These are phyloP conservation scores for Leptodactylus fallax DNA, from an alignment of 2,797 vertebrate species.

Conservation along the genomic window DNA sequence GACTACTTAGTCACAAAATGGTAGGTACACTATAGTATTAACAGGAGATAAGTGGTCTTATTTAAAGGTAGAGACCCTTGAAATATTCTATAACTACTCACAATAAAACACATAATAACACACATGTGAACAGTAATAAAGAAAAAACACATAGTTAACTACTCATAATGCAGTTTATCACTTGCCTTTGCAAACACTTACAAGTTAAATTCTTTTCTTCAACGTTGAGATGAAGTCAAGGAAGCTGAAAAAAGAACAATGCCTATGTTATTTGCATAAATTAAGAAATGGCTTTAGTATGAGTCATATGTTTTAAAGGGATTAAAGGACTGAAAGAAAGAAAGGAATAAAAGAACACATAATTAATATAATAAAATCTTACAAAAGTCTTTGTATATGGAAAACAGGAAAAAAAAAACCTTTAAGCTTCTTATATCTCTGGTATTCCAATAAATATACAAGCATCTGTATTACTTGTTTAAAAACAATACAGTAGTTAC, in stretches of 20 bases:
- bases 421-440: slow-evolving; percentile 39
- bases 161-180: slow-evolving; percentile 40
- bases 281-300: slow-evolving; percentile 26
- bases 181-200: slow-evolving; percentile 42
- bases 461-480: neutral
- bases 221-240: slow-evolving; percentile 23
- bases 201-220: slow-evolving; percentile 53
- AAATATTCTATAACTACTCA: slow-evolving; percentile 12
- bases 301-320: slow-evolving; percentile 44
- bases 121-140: too few species aligned
- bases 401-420: slow-evolving; percentile 22
- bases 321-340: slow-evolving; percentile 37
- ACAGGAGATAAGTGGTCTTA: too few species aligned
- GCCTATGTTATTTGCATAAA: slow-evolving; percentile 41
- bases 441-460: neutral
- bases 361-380: slow-evolving; percentile 37
- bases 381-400: slow-evolving; percentile 24
- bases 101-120: neutral
- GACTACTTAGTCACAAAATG: too few species aligned
- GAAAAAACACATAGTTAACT: slow-evolving; percentile 8
- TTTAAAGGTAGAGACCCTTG: too few species aligned
- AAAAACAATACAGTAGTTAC: neutral
- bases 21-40: too few species aligned
- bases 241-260: slow-evolving; percentile 54
- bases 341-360: slow-evolving; percentile 36